Conservation (phyloP, 2,113 vertebrate genomes). For the Pseudonaja textilis region DNA sequence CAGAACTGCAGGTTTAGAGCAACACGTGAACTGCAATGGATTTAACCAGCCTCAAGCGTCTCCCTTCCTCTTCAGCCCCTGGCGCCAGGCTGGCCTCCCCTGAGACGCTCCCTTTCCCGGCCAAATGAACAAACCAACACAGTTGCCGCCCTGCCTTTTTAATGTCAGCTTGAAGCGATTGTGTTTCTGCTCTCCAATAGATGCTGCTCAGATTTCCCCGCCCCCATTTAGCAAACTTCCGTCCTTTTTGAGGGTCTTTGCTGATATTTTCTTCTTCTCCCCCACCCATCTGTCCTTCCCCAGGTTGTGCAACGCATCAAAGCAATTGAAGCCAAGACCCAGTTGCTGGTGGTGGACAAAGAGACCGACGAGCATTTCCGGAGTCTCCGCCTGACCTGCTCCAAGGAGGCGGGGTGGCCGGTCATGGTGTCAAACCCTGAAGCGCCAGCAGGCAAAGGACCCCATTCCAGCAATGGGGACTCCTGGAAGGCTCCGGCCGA, state of each 20-base stretch:
- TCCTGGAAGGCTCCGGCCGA: constrained; percentile 74
- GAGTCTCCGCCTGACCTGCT: constrained; percentile 77
- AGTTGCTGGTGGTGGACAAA: constrained; percentile 87
- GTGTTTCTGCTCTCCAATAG: background rate
- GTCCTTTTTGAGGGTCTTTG: background rate
- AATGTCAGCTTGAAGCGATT: background rate
- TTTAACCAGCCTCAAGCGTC: background rate
- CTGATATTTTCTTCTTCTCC: background rate
- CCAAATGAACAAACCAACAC: background rate
- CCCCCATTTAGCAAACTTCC: background rate
- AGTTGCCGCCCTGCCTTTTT: background rate
- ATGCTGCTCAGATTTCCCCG: background rate
- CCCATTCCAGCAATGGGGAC: constrained; percentile 71
- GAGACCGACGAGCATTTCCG: constrained; percentile 84
- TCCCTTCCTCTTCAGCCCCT: too few relatives aligned
- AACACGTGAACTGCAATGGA: background rate
- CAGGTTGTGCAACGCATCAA: constrained; percentile 93
- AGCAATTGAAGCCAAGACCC: constrained; percentile 80
- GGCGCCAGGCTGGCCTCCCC: background rate
- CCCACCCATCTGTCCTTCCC: background rate
- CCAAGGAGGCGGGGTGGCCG: constrained; percentile 75
- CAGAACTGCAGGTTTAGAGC: background rate
- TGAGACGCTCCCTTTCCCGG: background rate
- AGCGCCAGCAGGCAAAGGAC: constrained; percentile 20
- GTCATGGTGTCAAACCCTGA: constrained; percentile 59